Evolutionary conservation across 1,140 invertebrate genomes (phyloP).

Genomic region (Trachymyrmex cornetzi): DNA sequence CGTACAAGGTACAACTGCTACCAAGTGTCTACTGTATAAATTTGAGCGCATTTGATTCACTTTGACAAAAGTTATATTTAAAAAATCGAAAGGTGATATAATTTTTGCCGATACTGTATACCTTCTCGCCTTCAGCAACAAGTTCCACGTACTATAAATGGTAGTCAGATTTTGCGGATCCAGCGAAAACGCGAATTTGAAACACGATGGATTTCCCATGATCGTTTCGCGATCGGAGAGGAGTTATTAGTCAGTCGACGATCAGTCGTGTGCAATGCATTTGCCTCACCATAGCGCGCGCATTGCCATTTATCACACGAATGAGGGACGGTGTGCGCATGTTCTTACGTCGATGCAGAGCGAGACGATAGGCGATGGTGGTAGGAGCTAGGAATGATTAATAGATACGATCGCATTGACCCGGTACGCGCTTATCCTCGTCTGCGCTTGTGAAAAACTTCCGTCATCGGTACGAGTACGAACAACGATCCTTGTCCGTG

Average conservation of each 20-base stretch:
- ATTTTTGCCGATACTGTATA: too few species aligned
- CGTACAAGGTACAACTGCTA: too few species aligned
- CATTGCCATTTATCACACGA: conserved; percentile 77
- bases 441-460: conserved; percentile 68
- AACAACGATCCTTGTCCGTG: conserved; percentile 67
- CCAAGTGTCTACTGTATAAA: too few species aligned
- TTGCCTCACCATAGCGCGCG: conserved; percentile 58
- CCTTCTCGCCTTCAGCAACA: background rate
- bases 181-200: conserved; percentile 40
- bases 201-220: conserved; percentile 67
- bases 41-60: too few species aligned
- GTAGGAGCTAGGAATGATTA: conserved; percentile 69
- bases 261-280: conserved; percentile 72
- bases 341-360: conserved; percentile 58
- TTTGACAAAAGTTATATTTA: too few species aligned
- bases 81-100: too few species aligned
- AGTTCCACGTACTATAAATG: background rate
- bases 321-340: conserved; percentile 66
- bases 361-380: conserved; percentile 29
- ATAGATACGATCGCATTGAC: conserved; percentile 76
- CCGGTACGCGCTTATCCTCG: conserved; percentile 62
- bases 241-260: conserved; percentile 73
- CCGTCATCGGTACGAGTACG: conserved; percentile 33
- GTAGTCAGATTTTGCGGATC: conserved; percentile 18
- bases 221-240: conserved; percentile 44